These are phyloP conservation scores for Drosophila helvetica DNA, from an alignment of 2,888 invertebrate species.

Conservation along the genomic window DNA sequence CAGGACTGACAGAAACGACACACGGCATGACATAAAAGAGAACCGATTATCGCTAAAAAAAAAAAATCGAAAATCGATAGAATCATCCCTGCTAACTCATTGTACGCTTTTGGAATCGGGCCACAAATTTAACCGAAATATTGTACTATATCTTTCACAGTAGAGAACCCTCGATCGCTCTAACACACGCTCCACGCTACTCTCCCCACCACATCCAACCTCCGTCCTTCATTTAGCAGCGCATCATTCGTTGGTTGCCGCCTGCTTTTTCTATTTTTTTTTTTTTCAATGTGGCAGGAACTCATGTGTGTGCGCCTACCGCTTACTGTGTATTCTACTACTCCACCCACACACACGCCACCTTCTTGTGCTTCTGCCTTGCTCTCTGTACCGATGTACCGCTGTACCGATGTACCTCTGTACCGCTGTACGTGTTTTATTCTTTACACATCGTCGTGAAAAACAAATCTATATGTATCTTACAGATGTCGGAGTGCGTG, in stretches of 20 bases:
- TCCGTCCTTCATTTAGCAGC: not conserved
- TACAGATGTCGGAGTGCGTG: slow-evolving; percentile 89
- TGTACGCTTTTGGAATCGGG: not conserved
- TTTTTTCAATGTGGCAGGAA: not conserved
- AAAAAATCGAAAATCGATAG: not conserved
- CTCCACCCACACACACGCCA: slow-evolving; percentile 18
- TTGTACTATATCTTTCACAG: not conserved
- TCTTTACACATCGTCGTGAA: not conserved
- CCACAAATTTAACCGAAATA: not conserved
- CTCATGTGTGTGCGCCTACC: not conserved
- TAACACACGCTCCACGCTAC: not conserved
- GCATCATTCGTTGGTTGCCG: not conserved
- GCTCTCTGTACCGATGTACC: slow-evolving; percentile 2
- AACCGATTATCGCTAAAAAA: not conserved
- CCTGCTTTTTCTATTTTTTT: not conserved
- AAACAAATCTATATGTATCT: slow-evolving; percentile 80
- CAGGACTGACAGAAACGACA: not conserved
- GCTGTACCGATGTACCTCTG: too few species aligned
- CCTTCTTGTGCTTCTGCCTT: slow-evolving; percentile 12
- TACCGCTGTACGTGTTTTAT: not conserved
- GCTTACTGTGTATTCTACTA: not conserved
- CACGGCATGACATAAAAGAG: not conserved
- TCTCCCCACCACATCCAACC: not conserved
- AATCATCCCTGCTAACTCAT: not conserved
- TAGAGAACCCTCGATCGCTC: not conserved